A percentile compares a stretch with the other conserved stretches of the same genome.
Conservation (phyloP, 2,113 vertebrate genomes). For the Oncorhynchus gorbuscha region DNA sequence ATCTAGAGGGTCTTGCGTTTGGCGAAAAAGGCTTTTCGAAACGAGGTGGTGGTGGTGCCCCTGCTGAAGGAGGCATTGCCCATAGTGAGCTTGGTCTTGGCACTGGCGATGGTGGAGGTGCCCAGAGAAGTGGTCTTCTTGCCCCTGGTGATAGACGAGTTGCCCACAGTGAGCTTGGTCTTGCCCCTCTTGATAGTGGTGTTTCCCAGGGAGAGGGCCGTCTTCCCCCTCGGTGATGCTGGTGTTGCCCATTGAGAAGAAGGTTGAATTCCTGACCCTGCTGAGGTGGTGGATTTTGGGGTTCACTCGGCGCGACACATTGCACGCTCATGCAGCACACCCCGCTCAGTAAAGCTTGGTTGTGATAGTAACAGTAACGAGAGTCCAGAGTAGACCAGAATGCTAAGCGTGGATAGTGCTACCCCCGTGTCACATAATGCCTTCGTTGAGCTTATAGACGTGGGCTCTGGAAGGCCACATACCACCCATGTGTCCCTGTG, state of each 20-base stretch:
- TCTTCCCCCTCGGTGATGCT: constrained; percentile 79
- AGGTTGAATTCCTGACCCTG: constrained; percentile 58
- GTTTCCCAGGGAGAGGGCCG: constrained; percentile 73
- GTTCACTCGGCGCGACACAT: constrained; percentile 67
- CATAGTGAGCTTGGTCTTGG: constrained; percentile 77
- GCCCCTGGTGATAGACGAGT: constrained; percentile 71
- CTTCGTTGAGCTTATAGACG: constrained; percentile 71
- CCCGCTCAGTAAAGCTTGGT: constrained; percentile 48
- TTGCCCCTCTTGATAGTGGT: constrained; percentile 76
- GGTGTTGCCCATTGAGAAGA: constrained; percentile 76
- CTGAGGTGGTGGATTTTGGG: constrained; percentile 49
- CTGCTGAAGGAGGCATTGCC: constrained; percentile 74
- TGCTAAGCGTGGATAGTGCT: constrained; percentile 70
- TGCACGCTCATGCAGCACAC: constrained; percentile 66
- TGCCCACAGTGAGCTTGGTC: constrained; percentile 72
- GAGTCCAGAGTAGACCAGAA: constrained; percentile 66
- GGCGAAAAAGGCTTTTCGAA: constrained; percentile 75
- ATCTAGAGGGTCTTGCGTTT: constrained; percentile 77
- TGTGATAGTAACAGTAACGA: constrained; percentile 57
- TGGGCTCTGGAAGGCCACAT: constrained; percentile 78
- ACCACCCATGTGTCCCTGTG: constrained; percentile 73
- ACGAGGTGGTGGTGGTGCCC: constrained; percentile 75
- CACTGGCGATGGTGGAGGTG: constrained; percentile 74
- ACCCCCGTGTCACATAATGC: constrained; percentile 75
- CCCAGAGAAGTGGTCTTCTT: constrained; percentile 74